Base-by-base conservation (phyloP, 2,888 invertebrate genomes). In the Campaea margaritaria region DNA sequence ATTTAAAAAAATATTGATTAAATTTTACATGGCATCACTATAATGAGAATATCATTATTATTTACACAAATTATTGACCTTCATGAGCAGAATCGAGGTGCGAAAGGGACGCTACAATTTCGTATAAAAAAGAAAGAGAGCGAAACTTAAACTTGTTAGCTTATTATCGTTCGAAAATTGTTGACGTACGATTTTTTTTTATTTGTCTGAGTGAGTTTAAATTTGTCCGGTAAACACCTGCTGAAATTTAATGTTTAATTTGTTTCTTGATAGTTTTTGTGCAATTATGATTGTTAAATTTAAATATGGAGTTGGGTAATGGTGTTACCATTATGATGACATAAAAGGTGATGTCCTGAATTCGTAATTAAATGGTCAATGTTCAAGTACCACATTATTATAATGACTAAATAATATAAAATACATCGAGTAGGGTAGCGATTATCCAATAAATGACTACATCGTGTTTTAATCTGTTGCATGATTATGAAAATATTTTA, bases 1-100 rank as follows among this genome's bases (percentile, higher is more conserved):
- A 21, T 31, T 31, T 7, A 31, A 31, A 31, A 7, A 36, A n/a
- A 12, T 36, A 36, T 3, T 1, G 1, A 36, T 36, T 36, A 3
- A 1, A n/a, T 36, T 12, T n/a, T 36, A 11, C n/a, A 12, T n/a
- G 12, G 31, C 31, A 31, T 31, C 14, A 47, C 5, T 21, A 46
- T 39, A 46, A 54, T 31, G 28, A 38, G 38, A 14, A 47, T 46
- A 48, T 58, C 58, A 52, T 53, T 58, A 58, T 48, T 38, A 58
- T 28, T 27, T 28, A 1, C 12, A 36, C 38, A 36, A 47, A 57
- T 51, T 42, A 51, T 53, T 48, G 53, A 53, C 48, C 48, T 53
- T 16, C 36, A 28, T 53, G 36, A 52, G 46, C 27, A 10, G 0
- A 14, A 16, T n/a, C 10, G n/a, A 31, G 27, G 52, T 15, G 38